A percentile compares a stretch with the other conserved stretches of the same genome.
These are phyloP conservation scores for Apolygus lucorum DNA, from an alignment of 1,140 invertebrate species.

Conservation along the genomic window DNA sequence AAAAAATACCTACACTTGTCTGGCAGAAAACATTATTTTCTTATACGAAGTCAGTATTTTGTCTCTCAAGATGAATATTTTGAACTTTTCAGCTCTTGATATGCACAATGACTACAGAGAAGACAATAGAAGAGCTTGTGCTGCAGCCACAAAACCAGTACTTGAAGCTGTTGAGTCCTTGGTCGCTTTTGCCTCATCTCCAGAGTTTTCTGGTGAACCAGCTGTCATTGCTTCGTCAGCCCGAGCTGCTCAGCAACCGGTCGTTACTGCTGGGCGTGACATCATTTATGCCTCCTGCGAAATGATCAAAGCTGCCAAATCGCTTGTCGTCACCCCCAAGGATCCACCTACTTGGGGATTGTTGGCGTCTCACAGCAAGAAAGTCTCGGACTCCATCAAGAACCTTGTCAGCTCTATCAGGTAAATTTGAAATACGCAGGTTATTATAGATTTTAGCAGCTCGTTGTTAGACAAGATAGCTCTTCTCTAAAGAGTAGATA, in stretches of 20 bases:
- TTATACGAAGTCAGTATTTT: too few relatives aligned
- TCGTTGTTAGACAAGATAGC: not conserved
- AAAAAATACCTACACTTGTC: too few relatives aligned
- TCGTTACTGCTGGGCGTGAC: slow-evolving; percentile 69
- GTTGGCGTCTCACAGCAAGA: slow-evolving; percentile 86
- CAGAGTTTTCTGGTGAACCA: slow-evolving; percentile 85
- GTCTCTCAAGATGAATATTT: not conserved
- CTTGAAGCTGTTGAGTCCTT: slow-evolving; percentile 85
- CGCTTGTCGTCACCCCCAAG: slow-evolving; percentile 75
- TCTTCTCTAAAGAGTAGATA: too few relatives aligned
- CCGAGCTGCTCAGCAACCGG: slow-evolving; percentile 71
- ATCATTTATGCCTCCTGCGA: slow-evolving; percentile 71
- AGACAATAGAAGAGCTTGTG: slow-evolving; percentile 63
- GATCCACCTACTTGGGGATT: slow-evolving; percentile 91
- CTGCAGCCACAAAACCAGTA: slow-evolving; percentile 72
- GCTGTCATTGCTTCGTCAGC: slow-evolving; percentile 80
- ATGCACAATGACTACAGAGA: slow-evolving; percentile 60
- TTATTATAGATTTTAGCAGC: not conserved
- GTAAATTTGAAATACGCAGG: slow-evolving; percentile 43
- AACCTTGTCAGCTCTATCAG: slow-evolving; percentile 79
- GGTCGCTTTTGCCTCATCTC: slow-evolving; percentile 84
- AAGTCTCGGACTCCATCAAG: slow-evolving; percentile 94
- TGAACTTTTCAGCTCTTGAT: slow-evolving; percentile 51
- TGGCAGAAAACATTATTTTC: too few relatives aligned
- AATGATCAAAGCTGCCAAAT: slow-evolving; percentile 86